These are phyloP conservation scores for Pantherophis alleghaniensis DNA, from an alignment of 2,797 vertebrate genomes.

Conservation along the genomic window DNA sequence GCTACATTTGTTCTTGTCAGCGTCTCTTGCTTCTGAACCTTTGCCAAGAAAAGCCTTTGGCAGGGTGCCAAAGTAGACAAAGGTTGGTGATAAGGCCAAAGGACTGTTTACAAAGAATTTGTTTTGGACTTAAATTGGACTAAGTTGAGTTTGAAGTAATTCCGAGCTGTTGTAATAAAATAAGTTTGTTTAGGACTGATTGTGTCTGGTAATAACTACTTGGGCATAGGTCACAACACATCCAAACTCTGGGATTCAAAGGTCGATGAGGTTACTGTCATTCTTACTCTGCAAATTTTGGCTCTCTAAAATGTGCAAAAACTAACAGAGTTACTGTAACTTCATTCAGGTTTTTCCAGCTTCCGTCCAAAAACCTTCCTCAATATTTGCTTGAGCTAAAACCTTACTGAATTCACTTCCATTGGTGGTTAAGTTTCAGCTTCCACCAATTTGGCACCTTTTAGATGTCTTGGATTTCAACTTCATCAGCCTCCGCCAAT, in stretches of 20 bases:
- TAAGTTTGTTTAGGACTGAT: too few species aligned
- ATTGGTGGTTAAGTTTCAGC: background rate
- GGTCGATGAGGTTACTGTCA: background rate
- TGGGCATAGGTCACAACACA: background rate
- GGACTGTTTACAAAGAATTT: too few species aligned
- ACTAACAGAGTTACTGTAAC: background rate
- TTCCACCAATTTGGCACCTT: background rate
- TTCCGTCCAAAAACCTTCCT: background rate
- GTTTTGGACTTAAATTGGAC: too few species aligned
- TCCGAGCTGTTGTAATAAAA: too few species aligned
- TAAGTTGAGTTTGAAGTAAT: too few species aligned
- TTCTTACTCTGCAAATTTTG: background rate
- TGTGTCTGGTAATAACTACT: too few species aligned
- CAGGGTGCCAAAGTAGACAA: too few species aligned
- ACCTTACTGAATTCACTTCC: background rate
- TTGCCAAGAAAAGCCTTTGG: too few species aligned
- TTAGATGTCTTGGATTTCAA: background rate
- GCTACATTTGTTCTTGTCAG: too few species aligned
- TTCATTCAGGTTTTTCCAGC: background rate
- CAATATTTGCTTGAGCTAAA: background rate
- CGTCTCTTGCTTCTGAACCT: too few species aligned
- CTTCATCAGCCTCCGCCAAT: background rate
- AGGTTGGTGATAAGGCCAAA: too few species aligned
- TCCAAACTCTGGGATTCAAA: background rate
- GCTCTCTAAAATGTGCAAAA: background rate